phyloP scores from a whole-genome alignment of 2,113 vertebrate genomes.

The Myotis davidii region DNA sequence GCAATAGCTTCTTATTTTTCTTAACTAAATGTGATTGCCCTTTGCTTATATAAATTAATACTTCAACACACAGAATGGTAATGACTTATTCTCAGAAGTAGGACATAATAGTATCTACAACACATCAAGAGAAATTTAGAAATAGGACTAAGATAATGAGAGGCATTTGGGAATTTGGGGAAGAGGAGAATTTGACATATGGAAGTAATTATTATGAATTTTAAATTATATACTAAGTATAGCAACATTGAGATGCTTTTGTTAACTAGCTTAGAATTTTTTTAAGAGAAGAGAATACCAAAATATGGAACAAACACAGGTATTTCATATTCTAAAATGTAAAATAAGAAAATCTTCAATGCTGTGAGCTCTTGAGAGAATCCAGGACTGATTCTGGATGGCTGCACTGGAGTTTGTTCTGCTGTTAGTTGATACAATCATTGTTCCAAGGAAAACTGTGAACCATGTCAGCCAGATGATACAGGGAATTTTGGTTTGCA shows the following conservation, averaged over 20 bases:
- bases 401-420: slow-evolving; percentile 62
- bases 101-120: slow-evolving; percentile 80
- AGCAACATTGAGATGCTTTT: slow-evolving; percentile 45
- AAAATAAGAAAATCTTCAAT: slow-evolving; percentile 23
- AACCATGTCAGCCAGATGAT: slow-evolving; percentile 62
- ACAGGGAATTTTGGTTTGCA: slow-evolving; percentile 71
- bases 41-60: slow-evolving; percentile 78
- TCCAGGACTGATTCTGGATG: slow-evolving; percentile 55
- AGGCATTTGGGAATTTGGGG: slow-evolving; percentile 77
- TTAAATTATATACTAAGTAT: slow-evolving; percentile 80
- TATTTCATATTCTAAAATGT: slow-evolving; percentile 51
- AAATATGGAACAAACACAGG: slow-evolving; percentile 62
- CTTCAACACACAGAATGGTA: slow-evolving; percentile 77
- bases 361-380: slow-evolving; percentile 71
- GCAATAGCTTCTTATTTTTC: slow-evolving; percentile 58
- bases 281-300: slow-evolving; percentile 56
- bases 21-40: slow-evolving; percentile 67
- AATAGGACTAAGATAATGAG: slow-evolving; percentile 80
- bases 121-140: slow-evolving; percentile 83
- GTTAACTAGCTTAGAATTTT: slow-evolving; percentile 46
- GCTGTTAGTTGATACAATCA: slow-evolving; percentile 62
- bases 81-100: slow-evolving; percentile 82
- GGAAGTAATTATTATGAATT: slow-evolving; percentile 83
- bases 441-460: slow-evolving; percentile 70
- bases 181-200: slow-evolving; percentile 73